A percentile compares a stretch with the other conserved stretches of the same genome.
Conservation (phyloP, 2,113 vertebrate species). For the Pelusios castaneus region DNA sequence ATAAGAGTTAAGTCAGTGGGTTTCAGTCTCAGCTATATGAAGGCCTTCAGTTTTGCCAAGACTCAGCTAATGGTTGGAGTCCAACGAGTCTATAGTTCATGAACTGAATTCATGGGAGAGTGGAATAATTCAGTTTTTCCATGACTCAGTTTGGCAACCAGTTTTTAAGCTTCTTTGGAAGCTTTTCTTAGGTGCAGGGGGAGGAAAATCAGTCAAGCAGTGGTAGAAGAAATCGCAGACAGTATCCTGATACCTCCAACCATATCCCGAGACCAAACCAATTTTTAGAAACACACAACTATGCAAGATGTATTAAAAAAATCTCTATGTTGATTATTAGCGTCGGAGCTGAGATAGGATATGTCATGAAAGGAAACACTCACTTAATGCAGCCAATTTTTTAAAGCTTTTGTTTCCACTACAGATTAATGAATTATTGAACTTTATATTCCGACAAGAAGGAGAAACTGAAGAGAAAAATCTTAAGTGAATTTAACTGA, state of each 20-base stretch:
- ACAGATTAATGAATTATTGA: conserved; percentile 12
- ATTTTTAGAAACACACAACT: conserved; percentile 10
- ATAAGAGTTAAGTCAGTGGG: fast-evolving
- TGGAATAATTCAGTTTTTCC: conserved; percentile 13
- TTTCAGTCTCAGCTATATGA: neutral
- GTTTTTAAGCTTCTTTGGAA: conserved; percentile 42
- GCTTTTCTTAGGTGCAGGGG: conserved; percentile 44
- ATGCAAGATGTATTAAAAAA: neutral
- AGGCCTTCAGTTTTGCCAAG: fast-evolving
- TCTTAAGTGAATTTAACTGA: conserved; percentile 25
- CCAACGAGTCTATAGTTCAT: neutral
- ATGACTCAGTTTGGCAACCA: conserved; percentile 61
- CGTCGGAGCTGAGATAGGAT: neutral
- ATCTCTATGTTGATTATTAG: neutral
- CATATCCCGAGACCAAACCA: conserved; percentile 37
- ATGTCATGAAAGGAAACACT: neutral
- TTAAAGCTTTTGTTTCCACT: conserved; percentile 5
- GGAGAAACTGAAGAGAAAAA: conserved; percentile 32
- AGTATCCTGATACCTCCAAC: conserved; percentile 42
- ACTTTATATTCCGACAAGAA: conserved; percentile 25
- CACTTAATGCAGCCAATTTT: neutral
- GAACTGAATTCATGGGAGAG: neutral
- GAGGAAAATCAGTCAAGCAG: conserved; percentile 64
- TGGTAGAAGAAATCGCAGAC: conserved; percentile 40
- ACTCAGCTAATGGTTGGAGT: neutral